Evolutionary conservation across 2,888 invertebrate species (phyloP).

Genomic region (Athalia rosae): DNA sequence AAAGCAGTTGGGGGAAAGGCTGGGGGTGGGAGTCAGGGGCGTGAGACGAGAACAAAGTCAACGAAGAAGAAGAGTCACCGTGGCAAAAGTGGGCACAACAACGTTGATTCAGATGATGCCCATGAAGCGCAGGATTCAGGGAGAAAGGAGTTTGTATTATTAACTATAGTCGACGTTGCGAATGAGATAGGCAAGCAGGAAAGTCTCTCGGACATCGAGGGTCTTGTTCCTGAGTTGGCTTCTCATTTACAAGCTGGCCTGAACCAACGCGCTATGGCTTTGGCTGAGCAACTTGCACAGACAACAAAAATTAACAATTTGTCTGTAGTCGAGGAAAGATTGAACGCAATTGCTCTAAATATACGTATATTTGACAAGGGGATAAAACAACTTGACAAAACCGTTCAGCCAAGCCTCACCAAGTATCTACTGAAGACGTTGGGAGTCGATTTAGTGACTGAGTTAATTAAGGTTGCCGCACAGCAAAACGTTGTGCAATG

Average conservation of each 20-base stretch:
- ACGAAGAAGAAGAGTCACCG: slow-evolving; percentile 86
- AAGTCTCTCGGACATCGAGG: slow-evolving; percentile 81
- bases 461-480: slow-evolving; percentile 86
- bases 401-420: slow-evolving; percentile 81
- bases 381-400: slow-evolving; percentile 78
- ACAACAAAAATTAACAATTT: slow-evolving; percentile 75
- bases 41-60: slow-evolving; percentile 96
- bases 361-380: slow-evolving; percentile 89
- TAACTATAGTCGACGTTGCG: slow-evolving; percentile 82
- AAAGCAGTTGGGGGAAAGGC: slow-evolving; percentile 91
- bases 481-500: slow-evolving; percentile 78
- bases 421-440: slow-evolving; percentile 91
- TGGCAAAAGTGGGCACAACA: slow-evolving; percentile 76
- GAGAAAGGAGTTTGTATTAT: slow-evolving; percentile 79
- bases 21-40: slow-evolving; percentile 94
- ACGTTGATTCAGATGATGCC: slow-evolving; percentile 84
- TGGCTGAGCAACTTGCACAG: slow-evolving; percentile 85
- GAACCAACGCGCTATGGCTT: slow-evolving; percentile 80
- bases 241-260: slow-evolving; percentile 82
- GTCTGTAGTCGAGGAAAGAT: slow-evolving; percentile 80
- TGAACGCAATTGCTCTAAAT: slow-evolving; percentile 85
- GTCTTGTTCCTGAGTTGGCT: slow-evolving; percentile 82
- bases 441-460: slow-evolving; percentile 87
- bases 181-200: slow-evolving; percentile 76
- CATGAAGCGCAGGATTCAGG: slow-evolving; percentile 62